Base-by-base conservation (phyloP, 2,113 vertebrate species). In the Bagarius yarrelli region DNA sequence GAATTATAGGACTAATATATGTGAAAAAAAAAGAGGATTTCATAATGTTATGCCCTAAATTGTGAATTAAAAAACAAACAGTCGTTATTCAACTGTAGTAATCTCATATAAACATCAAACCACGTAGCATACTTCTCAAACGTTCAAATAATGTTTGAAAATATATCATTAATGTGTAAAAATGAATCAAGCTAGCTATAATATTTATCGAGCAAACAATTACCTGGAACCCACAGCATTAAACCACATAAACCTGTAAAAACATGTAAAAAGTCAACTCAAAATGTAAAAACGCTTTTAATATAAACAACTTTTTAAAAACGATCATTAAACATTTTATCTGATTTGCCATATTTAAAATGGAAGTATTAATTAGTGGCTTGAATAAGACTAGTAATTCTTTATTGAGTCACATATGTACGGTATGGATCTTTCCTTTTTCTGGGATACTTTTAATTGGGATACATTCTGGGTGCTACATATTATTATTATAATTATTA, bases 391-490 rank as follows among this genome's bases (percentile, higher is more conserved):
- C 19, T 18, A 13, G 6, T 9, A 25, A 18, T 72, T 83, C 57
- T 40, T 40, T 4, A 40, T 4, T 79, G 76, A 27, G 56, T 59
- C 60, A 23, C 40, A 14, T 23, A n/a, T 64, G 78, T 83, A 59
- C 4, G 67, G 27, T 1, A 18, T 34, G 30, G 32, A 19, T 32
- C 19, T 34, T 4, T 18, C 57, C 32, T 30, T 30, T 32, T 18
- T 2, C 8, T 66, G 2, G 14, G 14, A 1, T 12, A 67, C 36
- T 34, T 9, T 40, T 5, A 4, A 40, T 9, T 14, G 11, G 11
- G 4, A 40, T n/a, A n/a, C 40, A 67, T 11, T 47, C 4, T 25
- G 23, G 4, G 21, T 67, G 36, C 40, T 67, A n/a, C 19, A 64
- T 47, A 6, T 47, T 8, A 15, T 15, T 8, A 64, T 19, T 6